Evolutionary conservation across 2,797 vertebrate species (phyloP), one percentile per base, ranked within the genome.

Genomic region (Anas bernieri): DNA sequence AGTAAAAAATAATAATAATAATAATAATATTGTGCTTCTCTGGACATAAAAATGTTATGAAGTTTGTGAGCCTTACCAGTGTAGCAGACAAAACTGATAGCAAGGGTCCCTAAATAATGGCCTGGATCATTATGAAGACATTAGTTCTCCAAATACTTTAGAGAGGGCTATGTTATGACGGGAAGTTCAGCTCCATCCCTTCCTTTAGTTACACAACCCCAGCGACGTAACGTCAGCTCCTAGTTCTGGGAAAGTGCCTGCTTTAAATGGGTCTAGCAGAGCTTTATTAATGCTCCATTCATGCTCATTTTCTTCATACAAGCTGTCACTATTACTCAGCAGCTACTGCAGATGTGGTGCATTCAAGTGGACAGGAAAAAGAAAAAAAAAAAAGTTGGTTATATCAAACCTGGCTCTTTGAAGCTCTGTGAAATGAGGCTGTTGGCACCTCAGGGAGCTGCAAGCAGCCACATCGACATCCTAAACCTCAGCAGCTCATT

Each of bases 311-410:
- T 91, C 86, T 66, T 81, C 69, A 1, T 59, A 56, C 30, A 41
- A 72, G 33, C 92, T 92, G 88, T 93, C 95, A 87, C 58, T 66
- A 41, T 55, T 84, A 86, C 68, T 92, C 88, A 96, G 78, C 75
- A 78, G 3, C 83, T 85, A 62, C 88, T 75, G 63, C 55, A 69
- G 37, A 1, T 30, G 30, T 1, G 0, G 45, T 63, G 88, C 58
- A 64, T 92, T 94, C 94, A 96, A 94, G 81, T 2, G 92, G 86
- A 86, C 88, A 95, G 94, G 18, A 91, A 95, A 26, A 50, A 52
- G 39, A 89, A 96, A 52, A 50, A 26, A 6, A 75, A 33, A 78
- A 90, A 88, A 62, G 75, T 43, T 86, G 78, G 64, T 89, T 94
- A 23, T 48, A 85, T 92, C 88, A 90, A 88, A 89, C 54, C 68